Evolutionary conservation across 2,888 invertebrate genomes (phyloP), one percentile per base, ranked within the genome.

Genomic region (Stramonita haemastoma): DNA sequence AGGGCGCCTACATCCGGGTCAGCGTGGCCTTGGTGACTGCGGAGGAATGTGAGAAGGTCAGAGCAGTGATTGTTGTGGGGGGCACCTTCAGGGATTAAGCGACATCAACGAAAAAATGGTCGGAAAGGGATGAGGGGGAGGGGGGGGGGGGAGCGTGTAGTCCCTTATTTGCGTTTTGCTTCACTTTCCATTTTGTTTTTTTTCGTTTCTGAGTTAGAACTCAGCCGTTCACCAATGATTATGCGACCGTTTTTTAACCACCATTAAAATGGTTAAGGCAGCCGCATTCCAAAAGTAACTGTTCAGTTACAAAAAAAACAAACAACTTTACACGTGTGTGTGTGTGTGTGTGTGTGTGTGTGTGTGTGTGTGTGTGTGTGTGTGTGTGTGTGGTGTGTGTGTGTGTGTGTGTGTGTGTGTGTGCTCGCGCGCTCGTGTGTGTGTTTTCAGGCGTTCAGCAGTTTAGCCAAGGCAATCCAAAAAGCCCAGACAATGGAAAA

Each of bases 21-120:
- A 57, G 19, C 17, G 46, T 83, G 19, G 56, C 85, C 36, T 26
- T 60, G 32, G 32, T 32, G 0, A 70, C 56, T 13, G 85, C 70
- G 11, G 89, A 85, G 15, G 85, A 89, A 0, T 85, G 66, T 46
- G 84, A 85, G 15, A 46, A 56, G 89, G 89, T 89, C 19, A 66
- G 84, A 66, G 19, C 17, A 11, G 26, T 0, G 4, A 32, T 15
- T 29, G 26, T 15, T 32, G 77, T 15, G 11, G 32, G 32, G 32
- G 77, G 17, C 0, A 79, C 13, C 22, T 15, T 8, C 60, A 22
- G 60, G 4, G 22, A 13, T 8, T 13, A 57, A 57, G 17, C 15
- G 17, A 57, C 11, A 57, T 17, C 57, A 57, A 17, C 15, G 17
- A 17, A 57, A 57, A 8, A 57, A 57, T 13, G 57, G 8, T 57